These are phyloP conservation scores for Labia minor DNA, from an alignment of 2,888 invertebrate genomes.

Conservation along the genomic window DNA sequence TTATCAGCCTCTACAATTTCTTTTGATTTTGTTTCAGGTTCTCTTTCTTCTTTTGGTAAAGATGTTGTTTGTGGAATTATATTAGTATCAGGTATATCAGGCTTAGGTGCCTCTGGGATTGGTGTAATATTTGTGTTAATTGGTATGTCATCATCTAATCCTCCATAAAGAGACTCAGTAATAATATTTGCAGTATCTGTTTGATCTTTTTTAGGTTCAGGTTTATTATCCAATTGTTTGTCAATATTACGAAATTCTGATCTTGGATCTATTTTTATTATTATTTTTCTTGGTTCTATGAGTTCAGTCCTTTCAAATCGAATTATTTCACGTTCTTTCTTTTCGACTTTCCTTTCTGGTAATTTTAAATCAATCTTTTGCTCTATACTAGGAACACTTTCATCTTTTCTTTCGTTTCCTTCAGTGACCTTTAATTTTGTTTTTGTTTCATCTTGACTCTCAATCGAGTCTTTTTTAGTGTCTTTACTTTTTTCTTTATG, in stretches of 20 bases:
- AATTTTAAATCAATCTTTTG: conserved; percentile 18
- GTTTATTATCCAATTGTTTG: conserved; percentile 44
- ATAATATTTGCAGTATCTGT: background rate
- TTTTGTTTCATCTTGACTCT: conserved; percentile 37
- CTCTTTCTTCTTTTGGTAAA: conserved; percentile 23
- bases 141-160: conserved; percentile 33
- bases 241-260: conserved; percentile 39
- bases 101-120: background rate
- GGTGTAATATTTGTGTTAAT: background rate
- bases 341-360: conserved; percentile 18
- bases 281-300: conserved; percentile 36
- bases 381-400: background rate
- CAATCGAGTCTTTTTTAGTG: conserved; percentile 38
- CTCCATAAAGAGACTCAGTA: conserved; percentile 35
- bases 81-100: background rate
- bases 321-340: conserved; percentile 24
- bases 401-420: no score
- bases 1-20: conserved; percentile 28
- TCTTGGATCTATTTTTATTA: conserved; percentile 34
- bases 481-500: conserved; percentile 34
- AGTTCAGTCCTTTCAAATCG: conserved; percentile 1
- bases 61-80: background rate
- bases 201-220: conserved; percentile 44
- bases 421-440: no score
- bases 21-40: conserved; percentile 25